Base-by-base conservation (phyloP, 2,888 invertebrate genomes). In the Drosophila villosipedis region DNA sequence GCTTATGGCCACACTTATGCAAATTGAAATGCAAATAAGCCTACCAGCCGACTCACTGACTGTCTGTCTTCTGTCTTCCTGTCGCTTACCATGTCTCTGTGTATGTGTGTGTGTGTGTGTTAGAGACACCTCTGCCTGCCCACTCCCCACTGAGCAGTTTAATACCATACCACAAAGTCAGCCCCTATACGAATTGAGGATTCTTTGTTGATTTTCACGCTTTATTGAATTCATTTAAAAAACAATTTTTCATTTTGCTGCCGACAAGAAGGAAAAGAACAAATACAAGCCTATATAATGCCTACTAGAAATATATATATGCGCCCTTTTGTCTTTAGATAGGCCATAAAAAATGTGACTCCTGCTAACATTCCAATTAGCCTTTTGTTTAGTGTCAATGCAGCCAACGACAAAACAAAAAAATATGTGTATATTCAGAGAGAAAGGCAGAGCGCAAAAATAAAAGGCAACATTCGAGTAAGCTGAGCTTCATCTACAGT, bases 141-240 rank as follows among this genome's bases (percentile, higher is more conserved):
- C 12, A 22, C 47, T 25, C 9, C 9, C 25, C 47, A 25, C 47
- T 16, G 28, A 43, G 12, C 43, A 22, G 22, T 19, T 19, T 37
- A 37, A 37, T 12, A 12, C 55, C 14, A 14, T 39, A 59, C 54
- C 78, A 41, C 68, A 68, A 68, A 61, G 68, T 59, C 62, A 53
- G 60, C 54, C 50, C 73, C 35, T 47, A 55, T 65, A 54, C 59
- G 73, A 73, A 73, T 68, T 69, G 39, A 9, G 62, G 55, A 55
- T 72, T 60, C 57, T 43, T 78, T 80, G 77, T 74, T 71, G 74
- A 59, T 69, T 78, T 73, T 63, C 83, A 81, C 78, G 88, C 83
- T 88, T 88, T 90, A 88, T 88, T 88, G 88, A 88, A 88, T 88
- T 88, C 90, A 85, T 90, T 88, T 90, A 90, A 90, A 88, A 88